Conservation (phyloP, 2,888 invertebrate species). For the Mycogona germanica region DNA sequence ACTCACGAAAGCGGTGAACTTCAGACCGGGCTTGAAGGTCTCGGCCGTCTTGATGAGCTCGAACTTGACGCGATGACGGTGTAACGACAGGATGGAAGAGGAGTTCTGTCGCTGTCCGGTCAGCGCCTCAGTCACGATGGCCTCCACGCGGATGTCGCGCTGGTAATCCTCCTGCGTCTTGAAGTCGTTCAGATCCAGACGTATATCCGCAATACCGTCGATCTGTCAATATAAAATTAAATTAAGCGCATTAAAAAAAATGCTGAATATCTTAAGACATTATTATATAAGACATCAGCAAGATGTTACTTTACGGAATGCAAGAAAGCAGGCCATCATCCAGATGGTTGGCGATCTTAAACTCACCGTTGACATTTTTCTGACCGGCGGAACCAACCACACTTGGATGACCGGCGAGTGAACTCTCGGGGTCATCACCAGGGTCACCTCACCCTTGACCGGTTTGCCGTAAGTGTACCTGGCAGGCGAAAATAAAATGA, state of each 20-base stretch:
- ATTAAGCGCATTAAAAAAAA: no score
- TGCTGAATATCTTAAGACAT: no score
- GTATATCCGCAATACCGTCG: conserved; percentile 60
- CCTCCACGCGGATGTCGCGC: conserved; percentile 69
- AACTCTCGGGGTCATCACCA: conserved; percentile 71
- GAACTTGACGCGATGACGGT: conserved; percentile 61
- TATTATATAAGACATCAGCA: no score
- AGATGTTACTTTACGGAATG: no score
- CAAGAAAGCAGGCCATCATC: no score
- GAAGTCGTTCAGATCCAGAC: conserved; percentile 62
- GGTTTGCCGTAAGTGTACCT: conserved; percentile 77
- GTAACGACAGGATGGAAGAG: conserved; percentile 56
- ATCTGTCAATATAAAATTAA: conserved; percentile 30
- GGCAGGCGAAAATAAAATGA: conserved; percentile 8
- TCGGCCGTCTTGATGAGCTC: conserved; percentile 66
- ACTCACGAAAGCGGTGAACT: conserved; percentile 66
- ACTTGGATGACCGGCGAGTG: conserved; percentile 67
- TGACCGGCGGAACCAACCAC: conserved; percentile 48
- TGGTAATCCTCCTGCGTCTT: conserved; percentile 68
- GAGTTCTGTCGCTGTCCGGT: conserved; percentile 74
- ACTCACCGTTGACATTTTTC: conserved; percentile 32
- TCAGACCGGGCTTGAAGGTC: conserved; percentile 77
- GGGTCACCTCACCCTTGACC: conserved; percentile 70
- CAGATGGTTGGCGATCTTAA: no score
- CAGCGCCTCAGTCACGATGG: conserved; percentile 77